Base-by-base conservation (phyloP, 1,140 invertebrate species). In the Semibalanus balanoides region DNA sequence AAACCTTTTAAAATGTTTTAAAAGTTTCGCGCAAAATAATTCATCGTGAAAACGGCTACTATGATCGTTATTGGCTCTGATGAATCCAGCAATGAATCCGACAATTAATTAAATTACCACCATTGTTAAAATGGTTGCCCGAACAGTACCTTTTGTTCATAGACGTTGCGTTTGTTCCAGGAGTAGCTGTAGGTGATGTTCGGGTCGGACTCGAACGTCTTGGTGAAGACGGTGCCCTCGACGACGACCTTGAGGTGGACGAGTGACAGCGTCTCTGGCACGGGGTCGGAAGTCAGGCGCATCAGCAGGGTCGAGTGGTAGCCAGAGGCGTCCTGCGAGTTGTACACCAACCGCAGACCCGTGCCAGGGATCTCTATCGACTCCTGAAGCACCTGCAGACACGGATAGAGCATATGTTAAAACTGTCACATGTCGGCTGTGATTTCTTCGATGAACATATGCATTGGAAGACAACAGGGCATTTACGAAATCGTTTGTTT, bases 81-180 rank as follows among this genome's bases (percentile, higher is more conserved):
- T n/a, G n/a, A n/a, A n/a, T n/a, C n/a, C n/a, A n/a, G n/a, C n/a
- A n/a, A n/a, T n/a, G n/a, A n/a, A n/a, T n/a, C n/a, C n/a, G n/a
- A n/a, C n/a, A n/a, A n/a, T n/a, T n/a, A n/a, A n/a, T n/a, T n/a
- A n/a, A n/a, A n/a, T n/a, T n/a, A n/a, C n/a, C n/a, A n/a, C n/a
- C n/a, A n/a, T n/a, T n/a, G n/a, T n/a, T n/a, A n/a, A 69, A 43
- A 31, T 0, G 11, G 7, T 0, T 40, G 71, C 1, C 31, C 25
- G 29, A 28, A 25, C 11, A 77, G 78, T 73, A 89, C 91, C 85
- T 97, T 97, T 85, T 98, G 96, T 81, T 95, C 93, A 84, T 98
- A 98, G 30, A 97, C 95, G 84, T 99, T 98, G 75, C 93, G 86
- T 82, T 97, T 96, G 83, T 97, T 95, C 97, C 97, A 98, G 0